A percentile compares a stretch with the other conserved stretches of the same genome.
Conservation (phyloP, 2,888 invertebrate genomes). For the Dolomedes plantarius region DNA sequence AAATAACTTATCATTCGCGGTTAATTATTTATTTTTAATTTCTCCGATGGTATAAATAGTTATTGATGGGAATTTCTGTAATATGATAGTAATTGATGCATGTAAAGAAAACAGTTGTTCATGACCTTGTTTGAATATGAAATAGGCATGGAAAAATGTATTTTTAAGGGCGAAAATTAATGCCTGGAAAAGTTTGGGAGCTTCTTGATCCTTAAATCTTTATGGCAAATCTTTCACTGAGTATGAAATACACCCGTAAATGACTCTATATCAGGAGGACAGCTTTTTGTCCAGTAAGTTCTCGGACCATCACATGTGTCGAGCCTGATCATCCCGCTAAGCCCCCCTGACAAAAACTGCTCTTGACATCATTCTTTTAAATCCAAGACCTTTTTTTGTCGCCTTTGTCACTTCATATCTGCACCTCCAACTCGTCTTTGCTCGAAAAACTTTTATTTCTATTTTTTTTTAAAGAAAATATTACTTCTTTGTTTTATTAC, state of each 20-base stretch:
- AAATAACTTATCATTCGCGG: too few relatives aligned
- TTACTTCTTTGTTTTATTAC: neutral
- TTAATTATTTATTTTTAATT: too few relatives aligned
- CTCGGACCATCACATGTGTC: conserved; percentile 19
- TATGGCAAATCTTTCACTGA: neutral
- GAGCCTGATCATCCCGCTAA: conserved; percentile 29
- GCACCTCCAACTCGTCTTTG: conserved; percentile 15
- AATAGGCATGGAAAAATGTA: too few relatives aligned
- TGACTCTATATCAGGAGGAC: conserved; percentile 14
- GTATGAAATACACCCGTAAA: neutral
- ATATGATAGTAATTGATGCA: too few relatives aligned
- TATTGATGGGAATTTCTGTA: too few relatives aligned
- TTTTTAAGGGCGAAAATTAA: too few relatives aligned
- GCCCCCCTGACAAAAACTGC: conserved; percentile 19
- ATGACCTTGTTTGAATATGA: too few relatives aligned
- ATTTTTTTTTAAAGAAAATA: neutral
- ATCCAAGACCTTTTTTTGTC: conserved; percentile 23
- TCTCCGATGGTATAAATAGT: too few relatives aligned
- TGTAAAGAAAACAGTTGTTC: too few relatives aligned
- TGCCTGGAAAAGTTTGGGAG: too few relatives aligned
- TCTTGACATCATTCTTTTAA: conserved; percentile 45
- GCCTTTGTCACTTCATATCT: conserved; percentile 19
- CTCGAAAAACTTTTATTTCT: conserved; percentile 1
- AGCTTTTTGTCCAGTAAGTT: conserved; percentile 6
- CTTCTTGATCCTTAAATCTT: too few relatives aligned